These are phyloP conservation scores for Hydrozoanthus gracilis DNA, from an alignment of 92 coral and sea anemone genomes.

Conservation along the genomic window DNA sequence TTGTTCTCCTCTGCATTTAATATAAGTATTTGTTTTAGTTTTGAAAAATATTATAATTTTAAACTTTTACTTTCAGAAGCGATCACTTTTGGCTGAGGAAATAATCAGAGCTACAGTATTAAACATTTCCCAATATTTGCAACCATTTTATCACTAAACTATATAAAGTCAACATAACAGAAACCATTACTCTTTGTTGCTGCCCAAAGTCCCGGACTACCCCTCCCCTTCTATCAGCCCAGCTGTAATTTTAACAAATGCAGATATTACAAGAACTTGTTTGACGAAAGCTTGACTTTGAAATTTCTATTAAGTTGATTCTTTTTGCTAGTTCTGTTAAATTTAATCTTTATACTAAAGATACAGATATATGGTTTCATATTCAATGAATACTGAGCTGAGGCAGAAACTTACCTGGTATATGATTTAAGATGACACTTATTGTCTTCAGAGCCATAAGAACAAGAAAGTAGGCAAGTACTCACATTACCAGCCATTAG, in stretches of 20 bases:
- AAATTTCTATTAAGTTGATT: not conserved
- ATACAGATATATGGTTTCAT: not conserved
- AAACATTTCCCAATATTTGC: conserved; percentile 34
- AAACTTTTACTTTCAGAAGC: conserved; percentile 1
- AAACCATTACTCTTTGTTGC: conserved; percentile 19
- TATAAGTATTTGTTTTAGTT: not conserved
- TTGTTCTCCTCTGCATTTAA: conserved; percentile 29
- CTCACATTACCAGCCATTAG: conserved; percentile 31
- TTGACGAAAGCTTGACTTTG: conserved; percentile 5
- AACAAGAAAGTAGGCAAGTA: conserved; percentile 41
- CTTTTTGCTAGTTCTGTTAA: conserved; percentile 10
- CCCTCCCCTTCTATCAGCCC: conserved; percentile 30
- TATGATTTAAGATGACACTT: conserved; percentile 41
- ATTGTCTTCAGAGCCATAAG: conserved; percentile 39
- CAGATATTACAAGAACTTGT: not conserved
- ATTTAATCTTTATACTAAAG: conserved; percentile 17
- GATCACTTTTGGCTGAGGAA: not conserved
- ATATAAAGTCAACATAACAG: conserved; percentile 28
- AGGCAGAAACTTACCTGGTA: conserved; percentile 35
- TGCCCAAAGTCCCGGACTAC: conserved; percentile 14
- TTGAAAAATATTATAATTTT: not conserved
- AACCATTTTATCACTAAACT: conserved; percentile 29
- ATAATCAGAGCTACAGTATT: conserved; percentile 25
- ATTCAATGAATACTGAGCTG: conserved; percentile 33
- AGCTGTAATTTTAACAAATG: conserved; percentile 11